Conservation (phyloP, 2,113 vertebrate species). For the Seriola quinqueradiata region DNA sequence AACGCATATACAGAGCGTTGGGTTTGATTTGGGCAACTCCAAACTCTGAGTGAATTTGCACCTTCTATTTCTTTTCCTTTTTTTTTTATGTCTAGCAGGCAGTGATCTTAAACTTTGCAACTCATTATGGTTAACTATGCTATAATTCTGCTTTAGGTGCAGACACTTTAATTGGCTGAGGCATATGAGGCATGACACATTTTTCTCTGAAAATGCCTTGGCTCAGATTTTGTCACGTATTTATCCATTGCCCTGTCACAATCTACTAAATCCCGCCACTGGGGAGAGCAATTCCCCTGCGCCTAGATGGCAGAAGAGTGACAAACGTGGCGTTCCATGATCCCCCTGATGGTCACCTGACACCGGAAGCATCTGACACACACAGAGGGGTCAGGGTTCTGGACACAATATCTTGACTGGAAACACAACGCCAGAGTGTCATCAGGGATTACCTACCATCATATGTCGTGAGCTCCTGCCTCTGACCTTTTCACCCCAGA, state of each 20-base stretch:
- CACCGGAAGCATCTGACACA: slow-evolving; percentile 22
- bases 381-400: neutral
- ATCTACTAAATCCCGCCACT: slow-evolving; percentile 13
- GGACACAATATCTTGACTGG: slow-evolving; percentile 9
- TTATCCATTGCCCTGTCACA: slow-evolving; percentile 20
- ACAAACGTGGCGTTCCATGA: neutral
- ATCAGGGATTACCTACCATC: slow-evolving; percentile 17
- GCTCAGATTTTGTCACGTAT: slow-evolving; percentile 50
- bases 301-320: slow-evolving; percentile 11
- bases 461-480: slow-evolving; percentile 26
- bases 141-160: slow-evolving; percentile 78
- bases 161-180: slow-evolving; percentile 77
- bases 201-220: slow-evolving; percentile 60
- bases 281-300: slow-evolving; percentile 18
- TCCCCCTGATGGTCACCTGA: slow-evolving; percentile 7
- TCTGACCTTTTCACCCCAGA: slow-evolving; percentile 61
- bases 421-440: neutral
- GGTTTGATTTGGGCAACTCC: slow-evolving; percentile 36
- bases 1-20: slow-evolving; percentile 17
- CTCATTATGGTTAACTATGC: slow-evolving; percentile 79
- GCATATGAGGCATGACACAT: slow-evolving; percentile 74
- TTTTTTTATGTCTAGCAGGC: slow-evolving; percentile 71
- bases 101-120: slow-evolving; percentile 72
- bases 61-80: slow-evolving; percentile 53
- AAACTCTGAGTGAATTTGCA: slow-evolving; percentile 55